These are phyloP conservation scores for Lobophora halterata DNA, from an alignment of 2,888 invertebrate genomes.

Conservation along the genomic window DNA sequence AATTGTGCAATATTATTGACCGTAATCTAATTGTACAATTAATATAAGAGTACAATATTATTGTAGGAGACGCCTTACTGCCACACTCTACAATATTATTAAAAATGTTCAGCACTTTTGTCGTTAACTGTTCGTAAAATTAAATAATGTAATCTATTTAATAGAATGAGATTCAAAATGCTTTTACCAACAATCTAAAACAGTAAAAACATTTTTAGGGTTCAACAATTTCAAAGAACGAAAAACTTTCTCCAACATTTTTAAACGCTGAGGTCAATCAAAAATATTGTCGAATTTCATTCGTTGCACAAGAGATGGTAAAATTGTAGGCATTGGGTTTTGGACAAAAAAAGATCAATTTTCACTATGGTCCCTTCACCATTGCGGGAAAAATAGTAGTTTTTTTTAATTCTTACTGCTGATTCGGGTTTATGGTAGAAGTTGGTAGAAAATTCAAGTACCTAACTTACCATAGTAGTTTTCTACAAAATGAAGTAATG, in stretches of 20 bases:
- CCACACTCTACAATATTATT: too few relatives aligned
- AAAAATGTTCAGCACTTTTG: too few relatives aligned
- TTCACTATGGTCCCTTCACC: constrained; percentile 28
- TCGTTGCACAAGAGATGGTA: constrained; percentile 3
- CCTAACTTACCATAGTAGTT: too few relatives aligned
- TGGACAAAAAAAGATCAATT: constrained; percentile 17
- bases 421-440: constrained; percentile 10
- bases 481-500: too few relatives aligned
- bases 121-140: too few relatives aligned
- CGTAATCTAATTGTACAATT: too few relatives aligned
- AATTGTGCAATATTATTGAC: too few relatives aligned
- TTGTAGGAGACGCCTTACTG: too few relatives aligned
- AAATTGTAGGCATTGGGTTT: constrained; percentile 18
- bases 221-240: background rate
- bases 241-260: constrained; percentile 3
- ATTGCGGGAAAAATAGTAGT: constrained; percentile 16
- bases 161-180: constrained; percentile 5
- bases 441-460: too few relatives aligned
- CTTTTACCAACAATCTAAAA: background rate
- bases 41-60: too few relatives aligned
- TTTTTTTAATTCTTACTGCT: constrained; percentile 3
- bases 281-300: constrained; percentile 7
- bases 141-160: background rate
- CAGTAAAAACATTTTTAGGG: background rate
- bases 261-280: background rate